Evolutionary conservation across 2,888 invertebrate species (phyloP), one percentile per base, ranked within the genome.

Genomic region (Griposia aprilina): DNA sequence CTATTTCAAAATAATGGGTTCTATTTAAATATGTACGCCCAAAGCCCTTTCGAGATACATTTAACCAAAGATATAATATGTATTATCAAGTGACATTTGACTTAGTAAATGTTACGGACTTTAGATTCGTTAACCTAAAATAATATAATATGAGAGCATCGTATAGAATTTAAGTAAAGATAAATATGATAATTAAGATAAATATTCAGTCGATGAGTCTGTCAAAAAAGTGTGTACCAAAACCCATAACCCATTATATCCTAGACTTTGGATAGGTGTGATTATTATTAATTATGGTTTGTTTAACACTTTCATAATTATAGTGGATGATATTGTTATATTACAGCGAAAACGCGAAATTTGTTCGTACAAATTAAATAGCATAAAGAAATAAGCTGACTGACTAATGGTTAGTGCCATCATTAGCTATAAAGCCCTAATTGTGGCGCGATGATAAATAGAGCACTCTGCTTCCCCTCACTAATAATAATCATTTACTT

Each of bases 361-460:
- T 48, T 8, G 17, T 57, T 52, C 63, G 23, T 65, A 17, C 30
- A 76, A 81, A 70, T 80, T 63, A 59, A 69, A 66, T 50, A 71
- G 62, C 55, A 23, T 65, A 63, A 67, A 70, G 66, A 57, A 81
- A 84, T 73, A 75, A 76, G 66, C 66, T 75, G 63, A 75, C 62
- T 80, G 69, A 83, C 50, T 74, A 83, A 85, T 86, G 72, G 78
- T 78, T 74, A 72, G 74, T 77, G 74, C 77, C 63, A 73, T 80
- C 75, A 80, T 86, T 86, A 85, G 70, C 67, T 79, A 69, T 79
- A 72, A 55, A 79, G 70, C 76, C 74, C 72, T 87, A 84, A 87
- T 86, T 87, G 81, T 83, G 77, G 76, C 52, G 68, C 74, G 80
- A 87, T 86, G 84, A 88, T 86, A 84, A 88, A 88, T 87, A 88